These are phyloP conservation scores for Gerris lacustris DNA, from an alignment of 2,888 invertebrate species.

Conservation along the genomic window DNA sequence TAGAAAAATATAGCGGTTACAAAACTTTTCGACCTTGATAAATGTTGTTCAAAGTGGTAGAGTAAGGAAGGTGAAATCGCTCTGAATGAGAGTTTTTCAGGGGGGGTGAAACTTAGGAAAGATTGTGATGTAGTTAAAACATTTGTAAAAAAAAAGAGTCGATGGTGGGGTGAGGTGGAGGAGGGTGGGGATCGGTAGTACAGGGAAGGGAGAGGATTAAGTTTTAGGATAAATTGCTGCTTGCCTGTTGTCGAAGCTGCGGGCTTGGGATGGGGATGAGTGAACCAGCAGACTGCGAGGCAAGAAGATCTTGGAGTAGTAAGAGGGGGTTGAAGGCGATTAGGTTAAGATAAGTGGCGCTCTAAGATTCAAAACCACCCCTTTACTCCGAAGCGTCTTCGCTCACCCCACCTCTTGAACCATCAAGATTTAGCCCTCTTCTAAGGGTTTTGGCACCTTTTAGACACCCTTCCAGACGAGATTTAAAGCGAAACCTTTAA, in stretches of 20 bases:
- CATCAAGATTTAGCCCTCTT: no score
- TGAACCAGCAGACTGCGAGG: no score
- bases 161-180: neutral
- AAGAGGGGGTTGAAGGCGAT: neutral
- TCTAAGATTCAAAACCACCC: neutral
- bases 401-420: no score
- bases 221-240: conserved; percentile 1
- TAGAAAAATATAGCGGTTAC: neutral
- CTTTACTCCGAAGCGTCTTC: neutral
- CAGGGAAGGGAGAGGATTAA: neutral
- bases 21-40: neutral
- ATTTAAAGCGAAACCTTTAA: no score
- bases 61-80: neutral
- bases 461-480: no score
- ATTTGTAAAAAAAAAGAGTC: neutral
- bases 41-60: neutral
- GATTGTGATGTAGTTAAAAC: conserved; percentile 5
- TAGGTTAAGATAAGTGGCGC: neutral
- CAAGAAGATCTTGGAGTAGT: no score
- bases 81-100: no score
- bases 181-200: neutral
- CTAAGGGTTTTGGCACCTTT: no score
- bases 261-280: neutral
- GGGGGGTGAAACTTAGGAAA: neutral
- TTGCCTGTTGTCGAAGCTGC: neutral